Conservation (phyloP, 92 coral and sea anemone species). For the Epizoanthus ramosus region DNA sequence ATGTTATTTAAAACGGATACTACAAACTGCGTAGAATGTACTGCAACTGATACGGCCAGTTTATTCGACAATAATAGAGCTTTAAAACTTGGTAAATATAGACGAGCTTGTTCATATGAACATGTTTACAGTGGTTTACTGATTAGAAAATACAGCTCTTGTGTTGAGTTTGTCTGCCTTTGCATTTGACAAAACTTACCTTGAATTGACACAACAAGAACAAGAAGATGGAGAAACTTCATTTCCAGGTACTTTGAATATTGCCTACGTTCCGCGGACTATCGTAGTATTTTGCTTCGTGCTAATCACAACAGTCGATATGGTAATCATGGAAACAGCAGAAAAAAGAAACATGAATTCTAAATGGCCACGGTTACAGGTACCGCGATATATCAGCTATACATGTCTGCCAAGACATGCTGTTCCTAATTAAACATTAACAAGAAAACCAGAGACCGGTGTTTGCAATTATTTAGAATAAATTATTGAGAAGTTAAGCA, state of each 20-base stretch:
- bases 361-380: neutral
- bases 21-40: neutral
- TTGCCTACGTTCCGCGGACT: neutral
- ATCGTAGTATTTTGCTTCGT: neutral
- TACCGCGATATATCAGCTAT: neutral
- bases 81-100: too few species aligned
- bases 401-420: neutral
- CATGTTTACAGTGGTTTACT: too few species aligned
- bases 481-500: too few species aligned
- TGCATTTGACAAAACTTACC: conserved; percentile 2
- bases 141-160: too few species aligned
- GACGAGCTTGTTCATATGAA: too few species aligned
- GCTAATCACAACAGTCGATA: neutral
- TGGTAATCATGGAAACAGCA: conserved; percentile 1
- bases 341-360: neutral
- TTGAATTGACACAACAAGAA: conserved; percentile 8
- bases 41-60: neutral
- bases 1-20: neutral
- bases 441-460: neutral
- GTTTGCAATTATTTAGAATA: too few species aligned
- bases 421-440: neutral
- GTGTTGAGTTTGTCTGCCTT: too few species aligned
- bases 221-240: neutral
- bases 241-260: neutral
- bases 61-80: too few species aligned